Conservation (phyloP, 2,797 vertebrate genomes). For the Sphenopsis melanotis region DNA sequence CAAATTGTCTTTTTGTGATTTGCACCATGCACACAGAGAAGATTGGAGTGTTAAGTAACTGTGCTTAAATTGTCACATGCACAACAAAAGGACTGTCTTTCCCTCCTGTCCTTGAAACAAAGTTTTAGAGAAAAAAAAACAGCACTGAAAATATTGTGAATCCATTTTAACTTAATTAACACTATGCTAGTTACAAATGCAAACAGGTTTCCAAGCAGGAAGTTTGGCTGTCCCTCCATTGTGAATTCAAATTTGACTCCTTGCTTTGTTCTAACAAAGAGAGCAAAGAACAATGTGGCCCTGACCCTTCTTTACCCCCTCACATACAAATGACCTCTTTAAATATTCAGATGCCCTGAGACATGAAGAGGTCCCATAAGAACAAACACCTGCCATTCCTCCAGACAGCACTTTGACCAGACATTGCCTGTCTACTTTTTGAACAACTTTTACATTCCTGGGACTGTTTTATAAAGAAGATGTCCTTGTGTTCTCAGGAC, state of each 20-base stretch:
- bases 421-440: not conserved
- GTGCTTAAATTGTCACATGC: not conserved
- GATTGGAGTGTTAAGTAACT: not conserved
- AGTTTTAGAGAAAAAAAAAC: not conserved
- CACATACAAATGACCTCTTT: constrained; percentile 25
- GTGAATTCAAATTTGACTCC: constrained; percentile 35
- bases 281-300: constrained; percentile 27
- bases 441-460: not conserved
- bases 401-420: not conserved
- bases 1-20: not conserved
- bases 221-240: not conserved
- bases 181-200: constrained; percentile 10
- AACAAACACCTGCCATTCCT: constrained; percentile 42
- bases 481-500: not conserved
- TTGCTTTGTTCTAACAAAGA: constrained; percentile 52
- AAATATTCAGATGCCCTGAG: not conserved
- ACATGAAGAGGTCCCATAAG: not conserved
- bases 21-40: not conserved
- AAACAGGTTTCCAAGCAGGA: constrained; percentile 20
- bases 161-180: constrained; percentile 35
- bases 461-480: not conserved
- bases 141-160: not conserved
- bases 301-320: constrained; percentile 6
- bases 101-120: not conserved
- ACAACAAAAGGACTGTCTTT: not conserved